Evolutionary conservation across 2,888 invertebrate species (phyloP).

Genomic region (Automeris io): DNA sequence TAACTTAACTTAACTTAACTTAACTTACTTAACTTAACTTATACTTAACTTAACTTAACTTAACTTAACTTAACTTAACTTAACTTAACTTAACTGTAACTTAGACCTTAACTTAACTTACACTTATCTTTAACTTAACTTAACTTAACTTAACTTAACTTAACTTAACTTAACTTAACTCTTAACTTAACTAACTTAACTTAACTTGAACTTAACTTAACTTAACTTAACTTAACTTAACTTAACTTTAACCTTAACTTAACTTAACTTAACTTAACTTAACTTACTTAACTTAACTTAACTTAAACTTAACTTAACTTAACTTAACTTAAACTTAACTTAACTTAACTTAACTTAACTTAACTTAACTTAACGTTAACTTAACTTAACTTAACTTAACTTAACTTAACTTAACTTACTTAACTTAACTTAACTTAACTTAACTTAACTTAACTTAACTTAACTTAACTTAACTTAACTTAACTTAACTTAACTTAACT

Average conservation of each 20-base stretch:
- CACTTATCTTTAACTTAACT: slow-evolving; percentile 3
- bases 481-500: slow-evolving; percentile 8
- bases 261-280: slow-evolving; percentile 18
- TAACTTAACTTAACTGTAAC: slow-evolving; percentile 8
- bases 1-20: slow-evolving; percentile 12
- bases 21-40: slow-evolving; percentile 11
- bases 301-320: slow-evolving; percentile 17
- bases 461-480: slow-evolving; percentile 10
- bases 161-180: slow-evolving; percentile 10
- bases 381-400: slow-evolving; percentile 16
- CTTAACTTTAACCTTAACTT: slow-evolving; percentile 16
- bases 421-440: slow-evolving; percentile 14
- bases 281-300: slow-evolving; percentile 18
- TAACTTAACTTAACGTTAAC: slow-evolving; percentile 15
- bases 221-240: slow-evolving; percentile 20
- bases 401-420: slow-evolving; percentile 14
- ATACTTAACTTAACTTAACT: slow-evolving; percentile 16
- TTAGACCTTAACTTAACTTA: slow-evolving; percentile 3
- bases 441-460: slow-evolving; percentile 14
- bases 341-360: slow-evolving; percentile 17
- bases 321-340: slow-evolving; percentile 18
- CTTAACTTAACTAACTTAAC: slow-evolving; percentile 8
- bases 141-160: slow-evolving; percentile 7
- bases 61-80: slow-evolving; percentile 11
- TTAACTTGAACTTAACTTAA: slow-evolving; percentile 12